These are phyloP conservation scores for Solenopsis fugax DNA, from an alignment of 1,140 invertebrate species.

Conservation along the genomic window DNA sequence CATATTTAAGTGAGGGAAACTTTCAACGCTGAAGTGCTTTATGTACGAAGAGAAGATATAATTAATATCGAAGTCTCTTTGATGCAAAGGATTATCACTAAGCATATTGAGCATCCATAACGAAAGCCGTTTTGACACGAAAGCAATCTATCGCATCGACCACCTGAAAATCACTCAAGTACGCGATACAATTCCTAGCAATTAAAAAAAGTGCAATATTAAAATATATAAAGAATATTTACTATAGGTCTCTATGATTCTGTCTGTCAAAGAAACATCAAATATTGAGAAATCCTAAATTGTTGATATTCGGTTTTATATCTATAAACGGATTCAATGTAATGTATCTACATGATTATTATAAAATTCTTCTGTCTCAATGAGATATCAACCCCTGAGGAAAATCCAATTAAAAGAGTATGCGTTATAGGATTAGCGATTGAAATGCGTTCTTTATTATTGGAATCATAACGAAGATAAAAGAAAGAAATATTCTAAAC, in stretches of 20 bases:
- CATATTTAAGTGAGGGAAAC: conserved; percentile 17
- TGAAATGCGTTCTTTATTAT: not conserved
- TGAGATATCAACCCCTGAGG: not conserved
- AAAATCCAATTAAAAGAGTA: conserved; percentile 11
- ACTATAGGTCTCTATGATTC: not conserved
- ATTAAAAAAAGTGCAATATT: not conserved
- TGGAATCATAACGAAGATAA: not conserved
- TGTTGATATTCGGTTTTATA: not conserved
- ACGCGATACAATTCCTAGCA: not conserved
- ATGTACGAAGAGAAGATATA: not conserved
- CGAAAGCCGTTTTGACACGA: conserved; percentile 11
- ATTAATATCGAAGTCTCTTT: conserved; percentile 52
- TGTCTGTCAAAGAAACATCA: not conserved
- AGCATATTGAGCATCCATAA: conserved; percentile 35
- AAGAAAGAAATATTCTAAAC: not conserved
- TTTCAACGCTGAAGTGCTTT: conserved; percentile 17
- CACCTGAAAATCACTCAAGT: not conserved
- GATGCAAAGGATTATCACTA: conserved; percentile 44
- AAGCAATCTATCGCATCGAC: not conserved
- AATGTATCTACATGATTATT: not conserved
- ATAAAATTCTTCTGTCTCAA: not conserved
- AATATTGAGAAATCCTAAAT: not conserved
- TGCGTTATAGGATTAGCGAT: not conserved
- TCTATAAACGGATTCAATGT: not conserved
- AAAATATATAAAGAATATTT: not conserved